Base-by-base conservation (phyloP, 2,797 vertebrate species). In the Coregonus ussuriensis region DNA sequence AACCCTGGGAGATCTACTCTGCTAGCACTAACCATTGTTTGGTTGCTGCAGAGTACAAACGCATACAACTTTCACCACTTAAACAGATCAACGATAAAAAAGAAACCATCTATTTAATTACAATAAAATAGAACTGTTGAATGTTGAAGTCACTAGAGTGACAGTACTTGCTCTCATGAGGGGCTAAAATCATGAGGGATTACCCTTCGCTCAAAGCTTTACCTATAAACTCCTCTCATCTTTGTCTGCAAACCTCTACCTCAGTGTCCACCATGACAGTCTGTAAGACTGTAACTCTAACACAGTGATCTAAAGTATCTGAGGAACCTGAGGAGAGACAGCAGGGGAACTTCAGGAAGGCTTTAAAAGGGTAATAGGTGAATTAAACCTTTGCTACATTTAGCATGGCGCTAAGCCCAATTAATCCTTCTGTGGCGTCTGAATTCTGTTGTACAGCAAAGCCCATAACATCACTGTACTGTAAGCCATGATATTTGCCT, bases 1-100 rank as follows among this genome's bases (percentile, higher is more conserved):
- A 29, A 74, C 71, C 79, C 77, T 72, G 71, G 63, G 59, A 53
- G 85, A 69, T n/a, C 35, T 4, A 67, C 15, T 25, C 51, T 35
- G 65, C 74, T 67, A 65, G 16, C 41, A 47, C 41, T 47, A 59
- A 37, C 66, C 31, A 37, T 29, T 35, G 15, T 37, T 31, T 68
- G 15, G 15, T 68, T 16, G 15, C 33, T 18, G 33, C 31, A 68
- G 31, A 33, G 31, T 68, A 68, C 66, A 68, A 33, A 68, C 13
- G 16, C 29, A 33, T 35, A 66, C 63, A 31, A 66, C 41, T 68
- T 68, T 35, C 66, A 68, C 66, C 29, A 68, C 31, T 33, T 68
- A 31, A 68, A 68, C 66, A 16, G 31, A 47, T 47, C 41, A 47
- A 47, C 41, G 11, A 47, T 47, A 33, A 68, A 18, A 68, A 68